Conservation (phyloP, 2,797 vertebrate genomes). For the Anabas testudineus region DNA sequence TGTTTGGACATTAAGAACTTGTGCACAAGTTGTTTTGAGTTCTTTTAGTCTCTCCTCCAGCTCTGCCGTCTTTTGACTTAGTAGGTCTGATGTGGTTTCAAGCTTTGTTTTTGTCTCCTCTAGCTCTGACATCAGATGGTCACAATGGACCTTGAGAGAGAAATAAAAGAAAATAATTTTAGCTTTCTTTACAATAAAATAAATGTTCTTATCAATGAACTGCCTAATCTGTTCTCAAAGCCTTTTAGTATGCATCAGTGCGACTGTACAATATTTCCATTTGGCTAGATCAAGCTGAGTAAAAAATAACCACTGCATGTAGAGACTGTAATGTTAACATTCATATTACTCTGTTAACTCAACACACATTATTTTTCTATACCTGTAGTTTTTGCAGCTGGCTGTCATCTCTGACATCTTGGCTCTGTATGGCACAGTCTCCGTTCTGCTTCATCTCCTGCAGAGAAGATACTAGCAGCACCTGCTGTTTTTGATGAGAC, state of each 20-base stretch:
- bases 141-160: constrained; percentile 71
- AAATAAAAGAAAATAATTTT: not conserved
- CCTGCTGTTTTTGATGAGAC: constrained; percentile 73
- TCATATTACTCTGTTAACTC: not conserved
- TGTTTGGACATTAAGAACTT: constrained; percentile 66
- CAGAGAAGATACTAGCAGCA: constrained; percentile 74
- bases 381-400: constrained; percentile 76
- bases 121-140: constrained; percentile 74
- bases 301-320: not conserved
- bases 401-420: constrained; percentile 35
- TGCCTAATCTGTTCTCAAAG: not conserved
- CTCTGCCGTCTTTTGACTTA: constrained; percentile 71
- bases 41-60: constrained; percentile 68
- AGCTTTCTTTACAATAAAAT: not conserved
- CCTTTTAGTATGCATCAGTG: not conserved
- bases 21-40: constrained; percentile 45
- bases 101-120: constrained; percentile 72
- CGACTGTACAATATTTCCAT: not conserved
- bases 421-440: constrained; percentile 66
- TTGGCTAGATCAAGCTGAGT: not conserved
- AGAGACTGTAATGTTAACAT: constrained; percentile 4
- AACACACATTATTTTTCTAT: constrained; percentile 8
- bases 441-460: constrained; percentile 75
- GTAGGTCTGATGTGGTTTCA: constrained; percentile 65
- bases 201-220: no score